These are phyloP conservation scores for Listronotus oregonensis DNA, from an alignment of 1,140 invertebrate genomes.

Conservation along the genomic window DNA sequence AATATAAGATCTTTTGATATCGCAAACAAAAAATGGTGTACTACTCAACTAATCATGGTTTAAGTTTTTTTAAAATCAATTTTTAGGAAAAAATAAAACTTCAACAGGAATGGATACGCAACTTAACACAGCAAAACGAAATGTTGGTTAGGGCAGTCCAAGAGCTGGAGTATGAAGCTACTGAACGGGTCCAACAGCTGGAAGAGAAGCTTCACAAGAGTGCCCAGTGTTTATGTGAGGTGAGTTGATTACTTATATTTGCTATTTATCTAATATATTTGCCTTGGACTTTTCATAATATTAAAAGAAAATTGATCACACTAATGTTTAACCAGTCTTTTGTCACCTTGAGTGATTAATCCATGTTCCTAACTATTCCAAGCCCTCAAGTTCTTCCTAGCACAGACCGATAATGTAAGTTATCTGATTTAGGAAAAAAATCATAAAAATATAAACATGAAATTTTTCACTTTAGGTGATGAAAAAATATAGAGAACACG, in stretches of 20 bases:
- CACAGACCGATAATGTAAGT: not conserved
- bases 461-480: slow-evolving; percentile 47
- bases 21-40: no score
- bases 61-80: not conserved
- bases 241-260: slow-evolving; percentile 34
- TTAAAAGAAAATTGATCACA: not conserved
- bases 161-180: slow-evolving; percentile 62
- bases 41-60: no score
- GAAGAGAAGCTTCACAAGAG: slow-evolving; percentile 56
- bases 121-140: slow-evolving; percentile 63
- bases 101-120: slow-evolving; percentile 62
- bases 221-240: slow-evolving; percentile 48
- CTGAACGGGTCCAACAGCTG: slow-evolving; percentile 59
- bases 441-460: slow-evolving; percentile 14
- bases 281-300: not conserved
- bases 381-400: slow-evolving; percentile 1
- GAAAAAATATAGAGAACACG: slow-evolving; percentile 47
- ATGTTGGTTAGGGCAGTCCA: slow-evolving; percentile 62
- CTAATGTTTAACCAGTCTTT: slow-evolving; percentile 19
- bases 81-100: slow-evolving; percentile 60
- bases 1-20: no score
- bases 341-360: slow-evolving; percentile 35
- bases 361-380: slow-evolving; percentile 20
- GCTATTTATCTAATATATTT: not conserved
- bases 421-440: not conserved